phyloP scores from a whole-genome alignment of 2,113 vertebrate genomes.

The Grantiella picta region DNA sequence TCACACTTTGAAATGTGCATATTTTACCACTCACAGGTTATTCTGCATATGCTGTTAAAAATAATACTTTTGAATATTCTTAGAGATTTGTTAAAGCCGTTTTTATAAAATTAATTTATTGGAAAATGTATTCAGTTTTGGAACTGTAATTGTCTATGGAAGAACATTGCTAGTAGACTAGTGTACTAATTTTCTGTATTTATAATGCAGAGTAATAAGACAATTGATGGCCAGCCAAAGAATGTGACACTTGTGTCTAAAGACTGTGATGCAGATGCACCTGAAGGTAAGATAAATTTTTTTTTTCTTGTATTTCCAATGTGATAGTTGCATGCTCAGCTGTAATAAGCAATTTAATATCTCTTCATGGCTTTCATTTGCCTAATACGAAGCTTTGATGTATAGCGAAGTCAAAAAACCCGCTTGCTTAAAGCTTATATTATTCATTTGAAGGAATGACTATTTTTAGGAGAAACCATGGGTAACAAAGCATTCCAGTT shows the following conservation, averaged over 20 bases:
- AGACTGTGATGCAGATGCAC: conserved; percentile 92
- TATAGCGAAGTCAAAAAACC: not conserved
- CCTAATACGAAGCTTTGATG: not conserved
- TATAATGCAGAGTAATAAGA: conserved; percentile 68
- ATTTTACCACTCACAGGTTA: not conserved
- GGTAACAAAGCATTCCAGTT: not conserved
- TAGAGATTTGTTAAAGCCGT: not conserved
- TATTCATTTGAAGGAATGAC: not conserved
- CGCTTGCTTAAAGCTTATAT: not conserved
- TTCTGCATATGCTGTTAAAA: not conserved
- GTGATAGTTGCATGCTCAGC: not conserved
- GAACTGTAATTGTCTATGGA: not conserved
- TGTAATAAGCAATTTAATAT: not conserved
- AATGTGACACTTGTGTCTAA: conserved; percentile 75
- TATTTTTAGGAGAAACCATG: not conserved
- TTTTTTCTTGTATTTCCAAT: not conserved
- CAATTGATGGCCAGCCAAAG: conserved; percentile 47
- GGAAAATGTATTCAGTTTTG: not conserved
- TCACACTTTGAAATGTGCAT: not conserved
- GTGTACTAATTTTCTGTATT: not conserved
- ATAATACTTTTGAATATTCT: not conserved
- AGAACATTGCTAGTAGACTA: not conserved
- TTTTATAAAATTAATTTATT: not conserved
- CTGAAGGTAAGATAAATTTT: conserved; percentile 81
- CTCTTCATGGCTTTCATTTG: not conserved